Conservation (phyloP, 1,140 invertebrate species). For the Ceratitis capitata region DNA sequence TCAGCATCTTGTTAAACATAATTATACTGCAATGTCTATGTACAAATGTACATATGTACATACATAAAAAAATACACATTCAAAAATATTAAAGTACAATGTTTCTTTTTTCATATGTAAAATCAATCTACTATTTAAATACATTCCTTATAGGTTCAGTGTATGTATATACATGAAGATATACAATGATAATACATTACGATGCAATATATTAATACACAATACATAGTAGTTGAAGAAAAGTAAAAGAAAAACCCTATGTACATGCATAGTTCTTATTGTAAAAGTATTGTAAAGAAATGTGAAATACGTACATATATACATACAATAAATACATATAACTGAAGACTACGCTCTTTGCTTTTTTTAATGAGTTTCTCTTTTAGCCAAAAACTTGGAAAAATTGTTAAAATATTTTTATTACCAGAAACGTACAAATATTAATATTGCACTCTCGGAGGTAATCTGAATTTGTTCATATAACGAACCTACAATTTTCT, state of each 20-base stretch:
- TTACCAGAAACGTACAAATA: too few species aligned
- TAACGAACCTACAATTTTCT: too few species aligned
- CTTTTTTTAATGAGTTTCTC: too few species aligned
- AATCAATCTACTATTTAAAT: background rate
- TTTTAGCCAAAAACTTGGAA: too few species aligned
- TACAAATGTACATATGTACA: conserved; percentile 27
- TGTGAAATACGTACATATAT: background rate
- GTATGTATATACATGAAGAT: too few species aligned
- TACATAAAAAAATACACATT: background rate
- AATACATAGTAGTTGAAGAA: background rate
- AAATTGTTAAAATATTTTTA: too few species aligned
- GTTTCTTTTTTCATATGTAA: background rate
- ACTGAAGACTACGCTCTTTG: background rate
- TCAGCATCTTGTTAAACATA: conserved; percentile 15
- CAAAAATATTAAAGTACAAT: background rate
- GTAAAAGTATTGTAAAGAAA: background rate
- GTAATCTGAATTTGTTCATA: too few species aligned
- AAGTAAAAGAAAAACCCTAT: background rate
- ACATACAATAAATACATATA: conserved; percentile 34
- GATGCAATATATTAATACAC: background rate
- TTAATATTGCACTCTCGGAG: too few species aligned
- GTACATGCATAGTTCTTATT: conserved; percentile 12
- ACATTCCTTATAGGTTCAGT: background rate
- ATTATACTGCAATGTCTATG: conserved; percentile 20
- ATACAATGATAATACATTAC: background rate